phyloP scores from a whole-genome alignment of 1,140 invertebrate genomes.

The Drosophila virilis region DNA sequence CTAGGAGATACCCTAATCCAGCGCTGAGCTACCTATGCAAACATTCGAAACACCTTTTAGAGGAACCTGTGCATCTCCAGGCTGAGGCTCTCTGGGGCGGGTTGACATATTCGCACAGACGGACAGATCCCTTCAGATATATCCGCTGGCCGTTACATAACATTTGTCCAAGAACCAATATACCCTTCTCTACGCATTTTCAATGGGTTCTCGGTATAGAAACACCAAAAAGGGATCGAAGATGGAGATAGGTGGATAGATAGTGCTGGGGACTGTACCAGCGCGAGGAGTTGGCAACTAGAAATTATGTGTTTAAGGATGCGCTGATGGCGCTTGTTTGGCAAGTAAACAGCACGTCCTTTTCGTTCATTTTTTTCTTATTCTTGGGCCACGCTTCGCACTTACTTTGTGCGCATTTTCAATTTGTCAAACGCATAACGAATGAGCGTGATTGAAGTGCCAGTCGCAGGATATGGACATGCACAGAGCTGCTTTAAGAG shows the following conservation, averaged over 20 bases:
- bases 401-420: slow-evolving; percentile 70
- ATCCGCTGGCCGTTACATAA: too few relatives aligned
- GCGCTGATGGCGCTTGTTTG: slow-evolving; percentile 55
- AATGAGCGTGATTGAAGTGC: slow-evolving; percentile 79
- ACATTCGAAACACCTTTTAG: too few relatives aligned
- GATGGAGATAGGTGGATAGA: not conserved
- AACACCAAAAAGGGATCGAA: too few relatives aligned
- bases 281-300: slow-evolving; percentile 4
- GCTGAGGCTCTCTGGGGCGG: too few relatives aligned
- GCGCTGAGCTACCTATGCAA: too few relatives aligned
- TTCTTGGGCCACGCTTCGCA: slow-evolving; percentile 35
- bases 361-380: not conserved
- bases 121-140: too few relatives aligned
- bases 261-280: slow-evolving; percentile 14
- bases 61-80: too few relatives aligned
- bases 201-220: too few relatives aligned
- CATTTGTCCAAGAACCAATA: too few relatives aligned
- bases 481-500: slow-evolving; percentile 27
- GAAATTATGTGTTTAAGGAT: slow-evolving; percentile 60
- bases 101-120: too few relatives aligned
- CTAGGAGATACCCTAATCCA: too few relatives aligned
- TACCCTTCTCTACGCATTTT: too few relatives aligned
- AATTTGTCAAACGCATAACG: slow-evolving; percentile 78
- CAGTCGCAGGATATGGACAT: slow-evolving; percentile 40
- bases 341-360: slow-evolving; percentile 44